phyloP scores from a whole-genome alignment of 2,797 vertebrate genomes.

The Mallotus villosus region DNA sequence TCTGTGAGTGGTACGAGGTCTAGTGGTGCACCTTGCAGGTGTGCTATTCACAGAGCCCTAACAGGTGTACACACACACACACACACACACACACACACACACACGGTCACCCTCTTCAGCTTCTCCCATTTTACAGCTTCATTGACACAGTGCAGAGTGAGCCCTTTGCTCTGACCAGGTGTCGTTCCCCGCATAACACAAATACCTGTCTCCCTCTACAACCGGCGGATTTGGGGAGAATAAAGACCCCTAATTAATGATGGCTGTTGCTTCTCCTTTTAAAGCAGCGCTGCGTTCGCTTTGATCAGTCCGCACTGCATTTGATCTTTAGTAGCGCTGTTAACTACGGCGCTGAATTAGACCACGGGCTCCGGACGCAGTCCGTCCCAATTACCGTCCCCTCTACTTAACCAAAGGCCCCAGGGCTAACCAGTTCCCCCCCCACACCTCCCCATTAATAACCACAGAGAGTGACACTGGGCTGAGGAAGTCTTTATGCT shows the following conservation, averaged over 20 bases:
- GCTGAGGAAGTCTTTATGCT: not conserved
- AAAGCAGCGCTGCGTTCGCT: conserved; percentile 60
- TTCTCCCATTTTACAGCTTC: conserved; percentile 43
- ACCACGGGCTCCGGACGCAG: conserved; percentile 58
- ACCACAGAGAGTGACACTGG: conserved; percentile 14
- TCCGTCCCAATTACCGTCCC: conserved; percentile 63
- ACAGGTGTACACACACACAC: conserved; percentile 33
- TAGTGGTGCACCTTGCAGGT: conserved; percentile 1
- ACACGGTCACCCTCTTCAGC: conserved; percentile 29
- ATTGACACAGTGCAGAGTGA: conserved; percentile 66
- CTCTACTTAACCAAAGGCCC: conserved; percentile 59
- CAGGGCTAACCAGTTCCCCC: conserved; percentile 27
- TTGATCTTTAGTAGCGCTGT: conserved; percentile 74
- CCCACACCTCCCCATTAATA: conserved; percentile 23
- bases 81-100: conserved; percentile 33
- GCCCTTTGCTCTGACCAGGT: conserved; percentile 82
- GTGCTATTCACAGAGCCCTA: not conserved
- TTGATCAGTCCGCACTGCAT: conserved; percentile 65
- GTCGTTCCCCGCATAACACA: conserved; percentile 78
- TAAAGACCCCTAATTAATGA: conserved; percentile 75
- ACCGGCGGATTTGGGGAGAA: conserved; percentile 73
- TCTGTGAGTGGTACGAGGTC: not conserved
- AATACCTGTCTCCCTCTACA: conserved; percentile 68
- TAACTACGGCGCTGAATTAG: conserved; percentile 67
- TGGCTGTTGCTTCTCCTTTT: conserved; percentile 72